Evolutionary conservation across 2,113 vertebrate species (phyloP).

Genomic region (Nothobranchius kuhntae): DNA sequence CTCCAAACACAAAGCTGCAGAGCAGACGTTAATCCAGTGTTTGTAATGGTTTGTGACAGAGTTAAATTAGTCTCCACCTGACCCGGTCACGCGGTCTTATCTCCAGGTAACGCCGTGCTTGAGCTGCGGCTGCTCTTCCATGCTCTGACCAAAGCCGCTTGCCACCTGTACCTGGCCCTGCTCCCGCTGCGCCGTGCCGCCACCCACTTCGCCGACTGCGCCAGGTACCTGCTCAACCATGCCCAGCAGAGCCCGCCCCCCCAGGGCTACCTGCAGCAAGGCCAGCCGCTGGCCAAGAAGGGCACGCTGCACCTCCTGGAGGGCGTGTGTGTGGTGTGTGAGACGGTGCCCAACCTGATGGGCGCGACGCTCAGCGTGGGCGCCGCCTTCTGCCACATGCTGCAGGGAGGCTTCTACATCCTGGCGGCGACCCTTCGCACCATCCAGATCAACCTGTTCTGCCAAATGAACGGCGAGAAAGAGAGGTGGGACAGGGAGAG

Average conservation of each 20-base stretch:
- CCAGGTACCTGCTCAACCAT: constrained; percentile 42
- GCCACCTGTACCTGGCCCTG: constrained; percentile 76
- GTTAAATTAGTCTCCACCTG: constrained; percentile 61
- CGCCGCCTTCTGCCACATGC: constrained; percentile 63
- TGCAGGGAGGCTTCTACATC: constrained; percentile 69
- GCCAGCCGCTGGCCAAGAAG: constrained; percentile 39
- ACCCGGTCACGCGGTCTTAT: constrained; percentile 57
- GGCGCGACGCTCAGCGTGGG: constrained; percentile 61
- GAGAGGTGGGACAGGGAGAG: constrained; percentile 72
- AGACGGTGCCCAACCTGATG: constrained; percentile 65
- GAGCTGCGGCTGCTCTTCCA: constrained; percentile 76
- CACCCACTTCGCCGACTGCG: constrained; percentile 57
- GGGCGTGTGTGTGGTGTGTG: constrained; percentile 64
- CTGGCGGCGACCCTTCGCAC: constrained; percentile 66
- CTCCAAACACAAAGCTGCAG: constrained; percentile 5
- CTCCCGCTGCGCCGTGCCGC: constrained; percentile 66
- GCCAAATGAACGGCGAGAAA: constrained; percentile 69
- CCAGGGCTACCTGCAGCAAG: constrained; percentile 7
- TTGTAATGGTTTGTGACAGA: constrained; percentile 59
- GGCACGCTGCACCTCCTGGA: constrained; percentile 64
- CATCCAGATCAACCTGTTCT: constrained; percentile 68
- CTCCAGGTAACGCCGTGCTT: constrained; percentile 71
- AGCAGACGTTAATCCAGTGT: constrained; percentile 58
- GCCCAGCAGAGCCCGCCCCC: constrained; percentile 41
- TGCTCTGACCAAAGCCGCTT: constrained; percentile 68